Conservation (phyloP, 64 coral and sea anemone genomes). For the Porites australiensis region DNA sequence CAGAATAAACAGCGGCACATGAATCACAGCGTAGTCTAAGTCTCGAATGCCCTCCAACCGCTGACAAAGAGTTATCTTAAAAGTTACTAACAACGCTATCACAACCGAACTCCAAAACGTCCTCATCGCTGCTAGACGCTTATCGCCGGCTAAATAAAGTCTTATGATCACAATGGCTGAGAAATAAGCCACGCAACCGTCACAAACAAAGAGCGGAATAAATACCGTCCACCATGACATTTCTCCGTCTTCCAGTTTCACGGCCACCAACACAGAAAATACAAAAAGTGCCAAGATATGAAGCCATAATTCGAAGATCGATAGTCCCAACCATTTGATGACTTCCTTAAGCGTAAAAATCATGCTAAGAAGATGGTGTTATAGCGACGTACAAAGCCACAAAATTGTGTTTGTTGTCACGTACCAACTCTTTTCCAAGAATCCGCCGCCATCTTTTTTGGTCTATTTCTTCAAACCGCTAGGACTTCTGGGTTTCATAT, state of each 20-base stretch:
- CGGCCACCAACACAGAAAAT: slow-evolving; percentile 90
- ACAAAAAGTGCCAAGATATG: slow-evolving; percentile 76
- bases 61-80: slow-evolving; percentile 89
- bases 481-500: slow-evolving; percentile 29
- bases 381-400: background rate
- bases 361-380: slow-evolving; percentile 70
- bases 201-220: slow-evolving; percentile 93
- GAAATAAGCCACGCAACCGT: slow-evolving; percentile 95
- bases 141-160: slow-evolving; percentile 81
- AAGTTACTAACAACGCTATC: slow-evolving; percentile 73
- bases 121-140: slow-evolving; percentile 79
- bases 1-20: slow-evolving; percentile 93
- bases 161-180: slow-evolving; percentile 94
- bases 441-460: slow-evolving; percentile 65
- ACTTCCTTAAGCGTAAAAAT: slow-evolving; percentile 91
- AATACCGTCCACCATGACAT: slow-evolving; percentile 97
- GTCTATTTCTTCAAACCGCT: background rate
- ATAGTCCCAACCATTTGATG: slow-evolving; percentile 91
- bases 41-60: slow-evolving; percentile 67
- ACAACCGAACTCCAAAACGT: slow-evolving; percentile 89
- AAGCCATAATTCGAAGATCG: slow-evolving; percentile 98
- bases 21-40: slow-evolving; percentile 83
- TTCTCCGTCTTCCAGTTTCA: slow-evolving; percentile 79
- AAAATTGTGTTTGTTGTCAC: slow-evolving; percentile 19
- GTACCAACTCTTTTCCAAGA: slow-evolving; percentile 36